phyloP scores from a whole-genome alignment of 2,797 vertebrate species.

The Chromis chromis region DNA sequence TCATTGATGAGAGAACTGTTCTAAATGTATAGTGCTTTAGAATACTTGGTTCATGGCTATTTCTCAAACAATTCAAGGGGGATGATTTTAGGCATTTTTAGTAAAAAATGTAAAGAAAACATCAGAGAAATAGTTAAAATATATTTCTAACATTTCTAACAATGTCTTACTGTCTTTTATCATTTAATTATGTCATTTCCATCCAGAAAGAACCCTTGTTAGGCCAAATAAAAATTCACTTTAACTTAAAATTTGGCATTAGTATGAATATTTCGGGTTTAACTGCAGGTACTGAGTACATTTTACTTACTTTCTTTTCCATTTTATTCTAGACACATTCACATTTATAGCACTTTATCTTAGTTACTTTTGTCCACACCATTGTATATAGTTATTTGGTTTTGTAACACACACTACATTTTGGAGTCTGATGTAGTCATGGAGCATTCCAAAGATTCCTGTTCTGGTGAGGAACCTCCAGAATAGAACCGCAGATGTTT shows the following conservation, averaged over 20 bases:
- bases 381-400: background rate
- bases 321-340: background rate
- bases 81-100: no score
- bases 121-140: no score
- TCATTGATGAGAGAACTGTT: no score
- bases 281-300: no score
- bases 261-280: no score
- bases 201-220: background rate
- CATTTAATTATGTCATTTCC: background rate
- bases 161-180: background rate
- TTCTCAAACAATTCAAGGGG: no score
- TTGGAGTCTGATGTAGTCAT: conserved; percentile 56
- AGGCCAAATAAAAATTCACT: background rate
- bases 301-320: background rate
- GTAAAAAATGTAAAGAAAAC: no score
- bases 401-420: conserved; percentile 23
- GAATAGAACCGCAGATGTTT: conserved; percentile 69
- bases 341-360: conserved; percentile 16
- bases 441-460: conserved; percentile 73
- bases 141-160: no score
- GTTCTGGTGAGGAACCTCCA: conserved; percentile 63
- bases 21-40: no score
- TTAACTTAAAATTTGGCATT: no score
- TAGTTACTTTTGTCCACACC: background rate
- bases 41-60: no score